phyloP scores from a whole-genome alignment of 1,140 invertebrate species.

The Cotesia chilonis region DNA sequence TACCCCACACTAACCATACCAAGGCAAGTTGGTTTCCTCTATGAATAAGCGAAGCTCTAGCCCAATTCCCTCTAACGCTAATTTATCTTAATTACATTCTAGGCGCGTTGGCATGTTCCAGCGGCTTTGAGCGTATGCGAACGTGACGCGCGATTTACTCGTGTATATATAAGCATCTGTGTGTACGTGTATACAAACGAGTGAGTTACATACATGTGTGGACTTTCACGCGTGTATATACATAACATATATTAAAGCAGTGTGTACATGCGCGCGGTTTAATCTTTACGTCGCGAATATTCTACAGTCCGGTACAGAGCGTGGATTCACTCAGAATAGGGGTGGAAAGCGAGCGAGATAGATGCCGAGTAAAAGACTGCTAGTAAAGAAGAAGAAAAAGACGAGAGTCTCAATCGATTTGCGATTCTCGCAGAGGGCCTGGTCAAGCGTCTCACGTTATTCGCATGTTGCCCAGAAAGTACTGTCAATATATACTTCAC shows the following conservation, averaged over 20 bases:
- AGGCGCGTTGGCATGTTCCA: conserved; percentile 54
- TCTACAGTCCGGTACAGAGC: conserved; percentile 22
- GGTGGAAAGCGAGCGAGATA: neutral
- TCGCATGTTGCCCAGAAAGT: neutral
- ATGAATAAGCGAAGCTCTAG: conserved; percentile 47
- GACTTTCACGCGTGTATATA: conserved; percentile 31
- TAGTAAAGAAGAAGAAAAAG: neutral
- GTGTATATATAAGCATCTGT: conserved; percentile 15
- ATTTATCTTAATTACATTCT: conserved; percentile 66
- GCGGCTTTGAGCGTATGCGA: conserved; percentile 32
- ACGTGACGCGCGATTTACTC: conserved; percentile 35
- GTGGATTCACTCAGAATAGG: conserved; percentile 28
- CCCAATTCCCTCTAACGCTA: conserved; percentile 61
- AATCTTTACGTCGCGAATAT: conserved; percentile 48
- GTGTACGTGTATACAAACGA: conserved; percentile 1
- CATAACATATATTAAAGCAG: neutral
- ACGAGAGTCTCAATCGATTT: conserved; percentile 45
- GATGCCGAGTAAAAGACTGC: conserved; percentile 4
- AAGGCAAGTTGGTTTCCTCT: neutral
- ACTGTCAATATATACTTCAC: neutral
- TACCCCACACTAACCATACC: too few species aligned
- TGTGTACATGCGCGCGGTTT: conserved; percentile 45
- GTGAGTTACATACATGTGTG: conserved; percentile 26
- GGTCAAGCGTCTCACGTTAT: conserved; percentile 41
- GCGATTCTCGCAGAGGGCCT: conserved; percentile 40